These are phyloP conservation scores for Gorsachius magnificus DNA, from an alignment of 2,797 vertebrate species.

Conservation along the genomic window DNA sequence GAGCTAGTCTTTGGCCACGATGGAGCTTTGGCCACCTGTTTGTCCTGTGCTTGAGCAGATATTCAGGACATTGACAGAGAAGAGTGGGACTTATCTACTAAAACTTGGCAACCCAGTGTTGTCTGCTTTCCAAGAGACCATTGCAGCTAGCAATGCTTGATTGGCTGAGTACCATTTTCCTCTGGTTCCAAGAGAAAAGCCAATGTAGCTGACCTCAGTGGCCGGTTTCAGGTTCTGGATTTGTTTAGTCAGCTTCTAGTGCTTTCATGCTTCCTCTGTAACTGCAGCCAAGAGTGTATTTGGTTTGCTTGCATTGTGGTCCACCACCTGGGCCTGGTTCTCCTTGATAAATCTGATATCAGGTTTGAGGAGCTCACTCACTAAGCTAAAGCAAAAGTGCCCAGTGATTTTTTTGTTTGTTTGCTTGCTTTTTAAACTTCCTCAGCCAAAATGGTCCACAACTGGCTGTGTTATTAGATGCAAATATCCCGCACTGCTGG, in stretches of 20 bases:
- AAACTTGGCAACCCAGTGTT: background rate
- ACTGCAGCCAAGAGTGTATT: background rate
- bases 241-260: slow-evolving; percentile 10
- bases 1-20: background rate
- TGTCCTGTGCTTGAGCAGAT: background rate
- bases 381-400: background rate
- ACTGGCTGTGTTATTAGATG: background rate
- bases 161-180: background rate
- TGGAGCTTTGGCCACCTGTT: slow-evolving; percentile 6
- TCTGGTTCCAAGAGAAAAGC: background rate
- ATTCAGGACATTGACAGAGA: background rate
- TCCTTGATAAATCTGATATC: background rate
- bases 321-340: background rate
- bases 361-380: background rate
- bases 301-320: background rate
- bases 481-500: background rate
- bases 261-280: background rate
- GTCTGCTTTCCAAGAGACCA: background rate
- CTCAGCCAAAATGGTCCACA: background rate
- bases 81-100: background rate
- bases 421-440: background rate
- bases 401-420: background rate
- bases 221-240: background rate
- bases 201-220: background rate
- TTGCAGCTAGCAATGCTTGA: background rate